phyloP scores from a whole-genome alignment of 53 echinoderm and acorn worm genomes.

The Mesocentrotus franciscanus region DNA sequence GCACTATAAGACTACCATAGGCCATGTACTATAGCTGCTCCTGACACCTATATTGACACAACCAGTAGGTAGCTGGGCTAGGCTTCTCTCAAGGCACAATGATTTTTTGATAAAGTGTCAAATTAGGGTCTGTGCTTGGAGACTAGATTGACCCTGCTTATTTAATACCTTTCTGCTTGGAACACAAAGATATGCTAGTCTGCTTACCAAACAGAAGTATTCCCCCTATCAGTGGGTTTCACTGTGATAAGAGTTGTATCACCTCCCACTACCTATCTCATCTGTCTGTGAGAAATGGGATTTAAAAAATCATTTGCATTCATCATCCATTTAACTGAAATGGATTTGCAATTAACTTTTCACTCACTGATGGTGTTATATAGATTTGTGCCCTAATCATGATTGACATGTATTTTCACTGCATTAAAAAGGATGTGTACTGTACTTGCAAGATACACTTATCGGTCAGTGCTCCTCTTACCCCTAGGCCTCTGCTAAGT shows the following conservation, averaged over 20 bases:
- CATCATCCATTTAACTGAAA: not conserved
- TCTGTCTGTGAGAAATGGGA: not conserved
- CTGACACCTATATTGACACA: no score
- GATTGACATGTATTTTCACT: not conserved
- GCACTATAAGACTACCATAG: no score
- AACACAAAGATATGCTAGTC: not conserved
- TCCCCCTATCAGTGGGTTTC: not conserved
- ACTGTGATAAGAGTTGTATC: not conserved
- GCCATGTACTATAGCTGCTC: no score
- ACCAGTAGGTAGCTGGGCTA: no score
- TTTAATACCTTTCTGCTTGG: not conserved
- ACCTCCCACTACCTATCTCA: not conserved
- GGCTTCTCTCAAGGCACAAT: no score
- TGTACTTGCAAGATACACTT: not conserved
- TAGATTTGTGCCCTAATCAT: slow-evolving; percentile 15
- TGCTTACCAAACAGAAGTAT: not conserved
- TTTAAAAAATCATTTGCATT: not conserved
- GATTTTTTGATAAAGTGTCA: no score
- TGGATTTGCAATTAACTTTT: not conserved
- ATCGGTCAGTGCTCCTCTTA: not conserved
- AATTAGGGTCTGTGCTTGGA: no score
- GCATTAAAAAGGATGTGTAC: not conserved
- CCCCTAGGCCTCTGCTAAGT: not conserved
- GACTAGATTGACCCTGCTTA: no score
- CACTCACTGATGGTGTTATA: slow-evolving; percentile 3